Conservation (phyloP, 2,888 invertebrate genomes). For the Leucania comma region DNA sequence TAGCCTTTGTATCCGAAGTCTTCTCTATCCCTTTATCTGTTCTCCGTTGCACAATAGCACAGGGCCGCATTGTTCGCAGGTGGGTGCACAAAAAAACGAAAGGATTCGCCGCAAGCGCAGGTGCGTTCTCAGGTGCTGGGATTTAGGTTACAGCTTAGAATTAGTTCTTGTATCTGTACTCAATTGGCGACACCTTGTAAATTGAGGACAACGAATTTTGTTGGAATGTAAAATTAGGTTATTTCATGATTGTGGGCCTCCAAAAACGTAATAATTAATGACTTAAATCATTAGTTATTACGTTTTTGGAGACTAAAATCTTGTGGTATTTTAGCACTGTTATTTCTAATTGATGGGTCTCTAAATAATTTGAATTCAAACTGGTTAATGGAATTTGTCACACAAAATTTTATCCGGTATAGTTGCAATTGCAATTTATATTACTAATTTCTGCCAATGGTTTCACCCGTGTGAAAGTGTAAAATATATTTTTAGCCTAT, state of each 20-base stretch:
- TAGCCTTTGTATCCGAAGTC: constrained; percentile 9
- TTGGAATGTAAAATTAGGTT: not conserved
- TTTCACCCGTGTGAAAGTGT: too few species aligned
- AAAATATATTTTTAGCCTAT: too few species aligned
- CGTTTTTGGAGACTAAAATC: not conserved
- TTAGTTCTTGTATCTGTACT: constrained; percentile 61
- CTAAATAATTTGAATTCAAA: too few species aligned
- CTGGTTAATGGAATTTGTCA: too few species aligned
- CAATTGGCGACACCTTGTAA: constrained; percentile 54
- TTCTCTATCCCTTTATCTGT: constrained; percentile 61
- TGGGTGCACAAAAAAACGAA: constrained; percentile 87
- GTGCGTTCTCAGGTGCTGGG: constrained; percentile 80
- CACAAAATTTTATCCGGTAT: too few species aligned
- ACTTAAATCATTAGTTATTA: constrained; percentile 2
- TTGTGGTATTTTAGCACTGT: not conserved
- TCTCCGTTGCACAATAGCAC: constrained; percentile 83
- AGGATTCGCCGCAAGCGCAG: constrained; percentile 86
- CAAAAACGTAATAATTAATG: too few species aligned
- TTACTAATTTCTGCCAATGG: too few species aligned
- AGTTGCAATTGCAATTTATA: too few species aligned
- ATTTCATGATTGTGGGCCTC: constrained; percentile 7
- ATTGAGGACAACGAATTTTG: constrained; percentile 2
- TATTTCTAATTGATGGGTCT: not conserved
- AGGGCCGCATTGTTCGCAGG: constrained; percentile 79
- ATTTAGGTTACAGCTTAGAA: constrained; percentile 82